phyloP scores from a whole-genome alignment of 2,888 invertebrate species.

The Brassicogethes aeneus region DNA sequence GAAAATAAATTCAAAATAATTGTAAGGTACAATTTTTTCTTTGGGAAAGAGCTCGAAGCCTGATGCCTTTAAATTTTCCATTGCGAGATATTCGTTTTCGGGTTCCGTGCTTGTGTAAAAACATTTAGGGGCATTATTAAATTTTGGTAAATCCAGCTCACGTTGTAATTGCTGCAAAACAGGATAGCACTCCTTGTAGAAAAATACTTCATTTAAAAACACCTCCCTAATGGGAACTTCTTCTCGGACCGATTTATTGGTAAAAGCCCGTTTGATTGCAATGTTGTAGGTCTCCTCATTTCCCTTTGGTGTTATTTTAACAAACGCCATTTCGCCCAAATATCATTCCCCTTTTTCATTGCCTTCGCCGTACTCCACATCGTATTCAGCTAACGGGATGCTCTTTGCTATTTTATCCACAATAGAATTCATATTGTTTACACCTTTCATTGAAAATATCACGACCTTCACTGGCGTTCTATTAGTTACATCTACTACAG shows the following conservation, averaged over 20 bases:
- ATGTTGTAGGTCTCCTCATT: background rate
- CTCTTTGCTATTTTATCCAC: background rate
- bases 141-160: background rate
- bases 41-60: constrained; percentile 10
- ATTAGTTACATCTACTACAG: too few species aligned
- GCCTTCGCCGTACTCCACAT: background rate
- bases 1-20: constrained; percentile 13
- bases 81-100: background rate
- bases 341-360: background rate
- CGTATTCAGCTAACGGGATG: background rate
- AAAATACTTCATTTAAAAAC: background rate
- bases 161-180: background rate
- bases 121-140: background rate
- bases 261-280: background rate
- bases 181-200: background rate
- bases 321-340: background rate
- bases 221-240: background rate
- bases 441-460: background rate
- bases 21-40: constrained; percentile 11
- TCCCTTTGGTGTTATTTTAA: background rate
- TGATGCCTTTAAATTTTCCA: constrained; percentile 9
- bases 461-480: too few species aligned
- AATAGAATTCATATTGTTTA: background rate
- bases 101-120: background rate
- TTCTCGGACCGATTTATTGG: background rate